Evolutionary conservation across 2,888 invertebrate species (phyloP).

Genomic region (Campopleginae sp.): DNA sequence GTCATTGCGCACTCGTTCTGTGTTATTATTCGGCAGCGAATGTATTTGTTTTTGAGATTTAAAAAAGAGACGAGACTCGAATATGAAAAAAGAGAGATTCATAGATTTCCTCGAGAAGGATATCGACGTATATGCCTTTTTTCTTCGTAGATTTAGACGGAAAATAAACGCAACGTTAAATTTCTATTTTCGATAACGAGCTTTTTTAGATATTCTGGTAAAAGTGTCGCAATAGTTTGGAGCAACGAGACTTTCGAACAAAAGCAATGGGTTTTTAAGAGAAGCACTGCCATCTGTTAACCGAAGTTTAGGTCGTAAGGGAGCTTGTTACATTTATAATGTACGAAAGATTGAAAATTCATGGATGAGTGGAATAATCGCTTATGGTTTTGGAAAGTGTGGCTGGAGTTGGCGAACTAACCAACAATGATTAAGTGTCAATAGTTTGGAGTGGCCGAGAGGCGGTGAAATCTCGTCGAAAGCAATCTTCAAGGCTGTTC

Average conservation of each 20-base stretch:
- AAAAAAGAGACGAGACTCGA: neutral
- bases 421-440: conserved; percentile 1
- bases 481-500: conserved; percentile 17
- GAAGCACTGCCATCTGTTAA: conserved; percentile 24
- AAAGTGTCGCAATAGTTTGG: conserved; percentile 42
- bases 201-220: conserved; percentile 57
- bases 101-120: neutral
- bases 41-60: neutral
- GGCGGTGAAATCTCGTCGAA: conserved; percentile 11
- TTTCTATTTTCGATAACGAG: conserved; percentile 62
- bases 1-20: neutral
- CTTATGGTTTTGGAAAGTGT: conserved; percentile 26
- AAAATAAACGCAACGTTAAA: conserved; percentile 40
- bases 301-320: conserved; percentile 29
- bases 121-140: conserved; percentile 8
- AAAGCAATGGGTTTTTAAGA: conserved; percentile 1
- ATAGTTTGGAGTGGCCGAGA: neutral
- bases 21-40: neutral
- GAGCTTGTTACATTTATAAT: conserved; percentile 56
- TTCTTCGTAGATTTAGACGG: conserved; percentile 23
- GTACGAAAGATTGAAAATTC: conserved; percentile 28
- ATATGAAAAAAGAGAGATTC: neutral
- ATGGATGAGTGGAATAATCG: conserved; percentile 22
- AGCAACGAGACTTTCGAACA: conserved; percentile 4
- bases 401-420: conserved; percentile 38